phyloP scores from a whole-genome alignment of 2,797 vertebrate species.

The Trichosurus vulpecula region DNA sequence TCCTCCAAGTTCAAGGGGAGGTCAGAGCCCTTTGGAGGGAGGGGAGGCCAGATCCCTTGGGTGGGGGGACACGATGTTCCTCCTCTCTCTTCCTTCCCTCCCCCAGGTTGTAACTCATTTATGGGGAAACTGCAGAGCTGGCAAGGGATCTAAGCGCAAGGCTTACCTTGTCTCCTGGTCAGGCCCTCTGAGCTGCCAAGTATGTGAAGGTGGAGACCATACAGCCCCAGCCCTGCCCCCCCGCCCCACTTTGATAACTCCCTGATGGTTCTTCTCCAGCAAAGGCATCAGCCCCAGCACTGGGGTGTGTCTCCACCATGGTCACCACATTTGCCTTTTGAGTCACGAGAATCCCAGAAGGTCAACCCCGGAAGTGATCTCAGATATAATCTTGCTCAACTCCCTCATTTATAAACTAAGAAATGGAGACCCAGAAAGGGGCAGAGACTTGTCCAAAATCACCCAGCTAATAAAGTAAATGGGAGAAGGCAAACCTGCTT shows the following conservation, averaged over 20 bases:
- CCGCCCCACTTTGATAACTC: not conserved
- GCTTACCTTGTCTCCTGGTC: slow-evolving; percentile 40
- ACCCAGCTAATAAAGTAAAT: not conserved
- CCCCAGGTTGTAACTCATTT: not conserved
- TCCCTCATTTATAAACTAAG: not conserved
- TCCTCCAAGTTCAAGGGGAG: slow-evolving; percentile 59
- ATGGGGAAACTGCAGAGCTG: not conserved
- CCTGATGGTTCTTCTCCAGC: not conserved
- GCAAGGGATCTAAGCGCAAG: not conserved
- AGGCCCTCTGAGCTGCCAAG: not conserved
- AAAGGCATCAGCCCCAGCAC: not conserved
- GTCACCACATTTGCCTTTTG: not conserved
- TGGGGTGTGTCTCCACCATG: not conserved
- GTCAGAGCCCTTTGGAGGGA: slow-evolving; percentile 30
- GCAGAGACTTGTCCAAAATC: not conserved
- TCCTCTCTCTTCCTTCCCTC: slow-evolving; percentile 11
- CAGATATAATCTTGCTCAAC: not conserved
- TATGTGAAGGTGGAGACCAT: not conserved
- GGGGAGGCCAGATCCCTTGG: not conserved
- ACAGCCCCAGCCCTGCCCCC: not conserved
- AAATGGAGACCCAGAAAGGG: not conserved
- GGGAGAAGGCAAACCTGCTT: not conserved
- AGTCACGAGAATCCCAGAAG: not conserved
- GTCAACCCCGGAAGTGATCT: not conserved
- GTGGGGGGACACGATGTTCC: not conserved